Conservation (phyloP, 2,888 invertebrate species). For the Megamerina dolium region DNA sequence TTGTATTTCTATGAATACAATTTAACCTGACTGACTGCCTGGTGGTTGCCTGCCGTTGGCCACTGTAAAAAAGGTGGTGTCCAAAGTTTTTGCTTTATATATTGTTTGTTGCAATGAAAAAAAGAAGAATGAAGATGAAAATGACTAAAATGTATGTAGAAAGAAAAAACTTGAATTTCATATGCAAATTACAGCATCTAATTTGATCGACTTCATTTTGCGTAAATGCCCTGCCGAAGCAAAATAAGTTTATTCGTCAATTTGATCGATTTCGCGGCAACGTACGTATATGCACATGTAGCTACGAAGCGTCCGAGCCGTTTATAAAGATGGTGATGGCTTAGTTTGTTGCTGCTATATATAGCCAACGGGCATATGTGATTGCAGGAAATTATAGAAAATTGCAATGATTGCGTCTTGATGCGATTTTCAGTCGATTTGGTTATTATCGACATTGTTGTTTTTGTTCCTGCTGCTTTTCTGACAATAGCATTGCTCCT, state of each 20-base stretch:
- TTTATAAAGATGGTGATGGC: not conserved
- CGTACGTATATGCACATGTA: no score
- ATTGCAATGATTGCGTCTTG: slow-evolving; percentile 40
- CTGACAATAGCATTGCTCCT: no score
- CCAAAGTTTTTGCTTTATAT: slow-evolving; percentile 8
- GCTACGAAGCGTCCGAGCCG: no score
- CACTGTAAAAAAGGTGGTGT: slow-evolving; percentile 31
- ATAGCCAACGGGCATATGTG: slow-evolving; percentile 29
- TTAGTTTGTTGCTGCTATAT: slow-evolving; percentile 20
- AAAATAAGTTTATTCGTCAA: no score
- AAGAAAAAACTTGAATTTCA: slow-evolving; percentile 20
- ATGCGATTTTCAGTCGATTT: slow-evolving; percentile 7
- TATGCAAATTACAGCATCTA: slow-evolving; percentile 42
- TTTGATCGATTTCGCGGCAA: no score
- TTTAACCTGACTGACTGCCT: no score
- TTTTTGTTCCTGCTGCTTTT: no score
- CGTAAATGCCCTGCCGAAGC: slow-evolving; percentile 8
- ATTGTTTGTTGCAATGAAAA: slow-evolving; percentile 5
- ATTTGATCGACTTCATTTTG: slow-evolving; percentile 40
- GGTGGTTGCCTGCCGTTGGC: slow-evolving; percentile 33
- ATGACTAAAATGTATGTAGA: slow-evolving; percentile 12
- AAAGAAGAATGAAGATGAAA: no score
- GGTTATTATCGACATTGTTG: no score
- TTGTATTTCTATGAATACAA: slow-evolving; percentile 15
- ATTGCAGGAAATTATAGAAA: slow-evolving; percentile 45